Base-by-base conservation (phyloP, 2,888 invertebrate genomes). In the Thera britannica region DNA sequence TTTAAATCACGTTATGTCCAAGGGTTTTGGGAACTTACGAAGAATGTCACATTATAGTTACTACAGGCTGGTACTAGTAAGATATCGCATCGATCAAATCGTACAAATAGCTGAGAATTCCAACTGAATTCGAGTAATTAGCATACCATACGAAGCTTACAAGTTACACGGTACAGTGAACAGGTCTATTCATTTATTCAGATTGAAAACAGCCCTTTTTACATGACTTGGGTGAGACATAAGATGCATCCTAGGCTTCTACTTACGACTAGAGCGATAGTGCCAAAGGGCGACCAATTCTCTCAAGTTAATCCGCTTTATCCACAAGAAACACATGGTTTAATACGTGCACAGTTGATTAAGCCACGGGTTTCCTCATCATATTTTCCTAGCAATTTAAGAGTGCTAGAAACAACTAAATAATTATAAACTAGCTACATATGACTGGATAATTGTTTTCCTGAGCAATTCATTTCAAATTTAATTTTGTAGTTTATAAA, bases 31-130 rank as follows among this genome's bases (percentile, higher is more conserved):
- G 2, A 9, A 46, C 9, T 1, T 46, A 46, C 5, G 12, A 12
- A 49, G 49, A 49, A 52, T 35, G 11, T 44, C 52, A 54, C n/a
- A 46, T 6, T 52, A 44, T 2, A 46, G n/a, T 61, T 61, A 36
- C 9, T 46, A 41, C 12, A 4, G 7, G 35, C 34, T 44, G n/a
- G 54, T 23, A 55, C 62, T 54, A 49, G 51, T 60, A 48, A 46
- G 46, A 35, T 58, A 61, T 66, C 46, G 61, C 9, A 61, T 66
- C 61, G 60, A 44, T 34, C 52, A 34, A 52, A 52, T 58, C 46
- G 36, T 58, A 58, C 61, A 58, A 67, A 66, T 62, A 67, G 54
- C 58, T 23, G 9, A 61, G 48, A 46, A 67, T 67, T 54, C 67
- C 67, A 38, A 57, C 56, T 65, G 51, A 57, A 57, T 61, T 65